A percentile compares a stretch with the other conserved stretches of the same genome.
Conservation (phyloP, 2,888 invertebrate species). For the Ornithoptera alexandrae region DNA sequence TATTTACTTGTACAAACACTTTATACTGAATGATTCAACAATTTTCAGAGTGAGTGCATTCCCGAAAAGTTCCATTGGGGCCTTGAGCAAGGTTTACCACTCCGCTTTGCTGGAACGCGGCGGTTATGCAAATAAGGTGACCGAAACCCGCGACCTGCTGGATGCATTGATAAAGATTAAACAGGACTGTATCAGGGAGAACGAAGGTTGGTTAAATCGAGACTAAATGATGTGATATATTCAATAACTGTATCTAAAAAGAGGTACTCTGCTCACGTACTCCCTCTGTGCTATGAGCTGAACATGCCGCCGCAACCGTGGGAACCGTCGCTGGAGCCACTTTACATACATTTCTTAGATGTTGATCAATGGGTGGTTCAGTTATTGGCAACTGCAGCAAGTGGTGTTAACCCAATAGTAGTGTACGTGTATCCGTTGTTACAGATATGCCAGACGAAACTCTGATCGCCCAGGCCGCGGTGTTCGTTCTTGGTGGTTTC, state of each 20-base stretch:
- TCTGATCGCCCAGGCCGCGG: slow-evolving; percentile 52
- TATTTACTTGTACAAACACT: no score
- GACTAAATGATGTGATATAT: no score
- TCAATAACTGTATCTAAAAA: no score
- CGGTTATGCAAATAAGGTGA: slow-evolving; percentile 33
- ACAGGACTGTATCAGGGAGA: slow-evolving; percentile 29
- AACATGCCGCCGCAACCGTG: no score
- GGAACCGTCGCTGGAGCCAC: no score
- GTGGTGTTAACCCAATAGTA: no score
- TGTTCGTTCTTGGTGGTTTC: slow-evolving; percentile 32
- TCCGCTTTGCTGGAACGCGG: slow-evolving; percentile 29
- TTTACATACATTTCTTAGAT: no score
- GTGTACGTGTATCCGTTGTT: neutral
- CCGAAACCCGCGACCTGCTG: slow-evolving; percentile 33
- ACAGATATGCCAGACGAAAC: slow-evolving; percentile 29
- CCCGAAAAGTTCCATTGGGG: neutral
- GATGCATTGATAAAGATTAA: slow-evolving; percentile 36
- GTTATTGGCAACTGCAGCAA: no score
- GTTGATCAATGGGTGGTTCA: no score
- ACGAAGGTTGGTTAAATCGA: slow-evolving; percentile 26
- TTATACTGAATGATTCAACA: no score
- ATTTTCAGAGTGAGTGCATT: neutral
- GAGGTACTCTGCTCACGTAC: no score
- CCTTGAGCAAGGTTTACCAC: neutral
- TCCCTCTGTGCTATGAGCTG: no score